Percentiles rank a stretch among this genome's conserved stretches.
phyloP scores from a whole-genome alignment of 2,113 vertebrate species.

The Lamprologus sp. region DNA sequence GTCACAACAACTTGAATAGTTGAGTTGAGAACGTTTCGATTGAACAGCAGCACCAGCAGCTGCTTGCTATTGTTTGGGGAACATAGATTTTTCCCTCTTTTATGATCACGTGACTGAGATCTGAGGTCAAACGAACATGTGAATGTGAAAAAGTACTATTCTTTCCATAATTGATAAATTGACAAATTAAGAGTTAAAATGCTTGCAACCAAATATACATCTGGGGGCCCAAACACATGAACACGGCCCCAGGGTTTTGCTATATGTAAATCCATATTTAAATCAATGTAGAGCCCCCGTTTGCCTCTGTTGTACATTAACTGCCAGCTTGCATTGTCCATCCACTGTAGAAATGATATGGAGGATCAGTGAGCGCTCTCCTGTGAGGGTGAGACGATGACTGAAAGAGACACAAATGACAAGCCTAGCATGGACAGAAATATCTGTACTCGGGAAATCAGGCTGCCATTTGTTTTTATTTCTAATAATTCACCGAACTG shows the following conservation, averaged over 20 bases:
- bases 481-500: conserved; percentile 21
- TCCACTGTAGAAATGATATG: neutral
- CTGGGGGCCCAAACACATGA: neutral
- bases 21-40: neutral
- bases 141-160: neutral
- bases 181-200: neutral
- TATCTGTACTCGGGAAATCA: neutral
- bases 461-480: conserved; percentile 24
- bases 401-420: neutral
- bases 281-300: neutral
- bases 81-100: neutral
- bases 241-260: neutral
- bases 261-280: neutral
- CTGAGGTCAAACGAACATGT: neutral
- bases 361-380: neutral
- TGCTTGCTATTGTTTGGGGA: neutral
- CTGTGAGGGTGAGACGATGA: neutral
- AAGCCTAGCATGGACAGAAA: neutral
- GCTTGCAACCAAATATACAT: neutral
- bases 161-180: neutral
- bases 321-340: neutral
- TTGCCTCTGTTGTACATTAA: neutral
- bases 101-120: neutral
- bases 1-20: neutral
- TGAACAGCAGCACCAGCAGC: neutral